Base-by-base conservation (phyloP, 2,113 vertebrate species). In the Opisthocomus hoazin region DNA sequence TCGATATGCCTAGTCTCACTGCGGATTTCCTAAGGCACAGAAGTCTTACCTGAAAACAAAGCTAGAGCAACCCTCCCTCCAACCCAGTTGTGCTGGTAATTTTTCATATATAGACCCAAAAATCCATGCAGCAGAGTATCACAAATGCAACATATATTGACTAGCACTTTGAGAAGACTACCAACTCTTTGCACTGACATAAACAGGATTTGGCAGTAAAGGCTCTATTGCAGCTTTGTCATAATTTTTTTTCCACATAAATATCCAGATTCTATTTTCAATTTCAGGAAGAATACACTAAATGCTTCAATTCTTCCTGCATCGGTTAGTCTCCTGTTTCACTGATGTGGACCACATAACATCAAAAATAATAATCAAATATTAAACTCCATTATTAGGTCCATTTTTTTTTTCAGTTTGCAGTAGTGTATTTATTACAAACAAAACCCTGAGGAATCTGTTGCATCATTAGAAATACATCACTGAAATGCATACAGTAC, bases 391-490 rank as follows among this genome's bases (percentile, higher is more conserved):
- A 63, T 30, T 63, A 69, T 46, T 27, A 77, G 29, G 27, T 69
- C 18, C 6, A 23, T 11, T 6, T 4, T 83, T 4, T 83, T 58
- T 64, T 74, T 34, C 70, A 78, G 17, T 53, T 76, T 86, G 34
- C 57, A 68, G 45, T 22, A 57, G 17, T 73, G 1, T 68, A 39
- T 89, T 96, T 87, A 94, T 79, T 91, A 85, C 43, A 92, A 84
- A 93, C 13, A 90, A 94, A 89, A 8, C 86, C 83, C 61, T 82
- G 90, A 96, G 91, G 37, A 80, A 92, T 61, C 70, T 74, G 61
- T 89, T 78, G 61, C 76, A 61, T 73, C 51, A 4, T 16, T 50
- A 74, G 51, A 91, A 89, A 75, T 11, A 82, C 32, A 76, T n/a
- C 20, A 71, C 45, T 75, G 45, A 75, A 84, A 76, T 4, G 45